A percentile compares a stretch with the other conserved stretches of the same genome.
These are phyloP conservation scores for Gallinago jamesoni DNA, from an alignment of 2,113 vertebrate species.

Conservation along the genomic window DNA sequence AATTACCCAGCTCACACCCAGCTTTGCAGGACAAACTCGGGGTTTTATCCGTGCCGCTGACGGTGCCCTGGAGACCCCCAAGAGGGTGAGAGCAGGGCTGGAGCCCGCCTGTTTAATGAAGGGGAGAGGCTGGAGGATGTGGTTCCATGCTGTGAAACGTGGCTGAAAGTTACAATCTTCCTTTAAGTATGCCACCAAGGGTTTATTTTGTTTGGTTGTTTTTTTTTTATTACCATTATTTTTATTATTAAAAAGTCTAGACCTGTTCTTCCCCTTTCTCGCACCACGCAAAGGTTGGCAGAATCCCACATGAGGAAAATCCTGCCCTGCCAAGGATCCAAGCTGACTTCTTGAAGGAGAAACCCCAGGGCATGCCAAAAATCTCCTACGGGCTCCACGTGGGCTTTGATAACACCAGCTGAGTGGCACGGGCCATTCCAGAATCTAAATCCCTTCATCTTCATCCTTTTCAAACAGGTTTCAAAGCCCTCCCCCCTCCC, in stretches of 20 bases:
- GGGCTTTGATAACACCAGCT: background rate
- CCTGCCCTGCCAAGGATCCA: background rate
- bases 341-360: background rate
- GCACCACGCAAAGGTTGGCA: rapidly evolving
- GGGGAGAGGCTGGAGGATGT: background rate
- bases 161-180: background rate
- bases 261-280: background rate
- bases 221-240: background rate
- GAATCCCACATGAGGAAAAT: background rate
- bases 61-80: background rate
- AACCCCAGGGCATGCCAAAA: background rate
- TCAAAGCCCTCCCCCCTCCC: background rate
- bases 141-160: background rate
- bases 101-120: background rate
- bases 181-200: background rate
- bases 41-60: background rate
- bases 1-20: constrained; percentile 13
- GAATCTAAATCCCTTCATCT: background rate
- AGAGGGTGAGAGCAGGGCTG: background rate
- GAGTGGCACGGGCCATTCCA: background rate
- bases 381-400: background rate
- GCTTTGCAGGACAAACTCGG: constrained; percentile 11
- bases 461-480: background rate
- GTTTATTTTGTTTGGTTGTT: too few species aligned
- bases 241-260: background rate